phyloP scores from a whole-genome alignment of 2,113 vertebrate genomes.

The Turnix velox region DNA sequence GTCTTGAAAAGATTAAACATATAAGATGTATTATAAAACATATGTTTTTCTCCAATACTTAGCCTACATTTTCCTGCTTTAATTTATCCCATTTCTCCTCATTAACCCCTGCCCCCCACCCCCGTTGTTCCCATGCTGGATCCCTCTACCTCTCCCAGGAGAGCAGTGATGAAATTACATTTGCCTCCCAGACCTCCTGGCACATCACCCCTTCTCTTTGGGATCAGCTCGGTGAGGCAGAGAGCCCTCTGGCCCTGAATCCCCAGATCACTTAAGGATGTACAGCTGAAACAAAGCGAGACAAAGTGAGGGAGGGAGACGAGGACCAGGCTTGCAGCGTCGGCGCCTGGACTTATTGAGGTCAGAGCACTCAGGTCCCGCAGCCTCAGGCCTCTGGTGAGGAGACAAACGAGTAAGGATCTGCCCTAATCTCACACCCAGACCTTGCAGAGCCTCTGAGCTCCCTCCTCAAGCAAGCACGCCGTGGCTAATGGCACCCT shows the following conservation, averaged over 20 bases:
- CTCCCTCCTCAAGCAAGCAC: neutral
- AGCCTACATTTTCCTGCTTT: constrained; percentile 18
- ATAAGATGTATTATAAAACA: constrained; percentile 21
- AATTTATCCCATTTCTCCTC: constrained; percentile 39
- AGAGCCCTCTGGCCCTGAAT: constrained; percentile 28
- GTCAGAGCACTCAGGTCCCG: neutral
- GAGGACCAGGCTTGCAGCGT: neutral
- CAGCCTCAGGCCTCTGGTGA: neutral
- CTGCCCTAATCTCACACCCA: neutral
- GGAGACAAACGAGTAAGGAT: neutral
- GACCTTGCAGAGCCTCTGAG: neutral
- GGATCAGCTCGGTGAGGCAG: neutral
- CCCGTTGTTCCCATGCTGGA: constrained; percentile 33
- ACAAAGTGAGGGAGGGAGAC: neutral
- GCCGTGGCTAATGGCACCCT: neutral
- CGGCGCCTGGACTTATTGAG: neutral
- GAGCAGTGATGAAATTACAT: constrained; percentile 40
- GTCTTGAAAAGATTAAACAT: constrained; percentile 7
- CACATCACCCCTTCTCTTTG: constrained; percentile 31
- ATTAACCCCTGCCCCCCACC: constrained; percentile 43
- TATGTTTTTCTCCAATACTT: constrained; percentile 28
- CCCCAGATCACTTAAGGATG: constrained; percentile 29
- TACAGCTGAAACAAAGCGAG: neutral
- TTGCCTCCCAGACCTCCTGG: constrained; percentile 38
- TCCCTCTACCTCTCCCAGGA: constrained; percentile 30